Percentiles rank a stretch among this genome's conserved stretches.
Evolutionary conservation across 2,797 vertebrate genomes (phyloP).

Genomic region (Tapera naevia): DNA sequence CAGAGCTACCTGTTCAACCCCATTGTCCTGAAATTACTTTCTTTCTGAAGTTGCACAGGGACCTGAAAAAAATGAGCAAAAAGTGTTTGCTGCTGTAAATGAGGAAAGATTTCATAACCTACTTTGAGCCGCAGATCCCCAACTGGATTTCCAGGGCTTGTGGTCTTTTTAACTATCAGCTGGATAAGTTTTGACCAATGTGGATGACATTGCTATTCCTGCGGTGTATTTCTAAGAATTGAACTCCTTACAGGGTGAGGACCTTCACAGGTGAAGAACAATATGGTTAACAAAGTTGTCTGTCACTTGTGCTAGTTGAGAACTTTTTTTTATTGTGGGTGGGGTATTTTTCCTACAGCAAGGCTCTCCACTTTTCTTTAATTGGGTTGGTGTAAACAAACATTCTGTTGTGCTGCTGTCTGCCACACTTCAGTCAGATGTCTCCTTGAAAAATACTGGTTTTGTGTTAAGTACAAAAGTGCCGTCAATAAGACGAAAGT

Average conservation of each 20-base stretch:
- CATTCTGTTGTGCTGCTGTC: neutral
- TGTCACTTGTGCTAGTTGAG: neutral
- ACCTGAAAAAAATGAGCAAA: neutral
- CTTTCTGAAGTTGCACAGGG: neutral
- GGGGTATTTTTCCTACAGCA: neutral
- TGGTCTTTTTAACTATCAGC: neutral
- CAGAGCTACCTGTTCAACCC: neutral
- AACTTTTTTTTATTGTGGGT: neutral
- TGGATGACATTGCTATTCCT: neutral
- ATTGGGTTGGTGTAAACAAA: neutral
- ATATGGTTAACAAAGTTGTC: neutral
- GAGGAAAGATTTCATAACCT: neutral
- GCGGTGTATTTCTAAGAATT: neutral
- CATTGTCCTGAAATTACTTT: neutral
- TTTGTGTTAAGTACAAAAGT: constrained; percentile 7
- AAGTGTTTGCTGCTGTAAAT: neutral
- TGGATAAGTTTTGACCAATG: neutral
- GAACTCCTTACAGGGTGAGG: neutral
- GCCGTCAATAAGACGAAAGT: neutral
- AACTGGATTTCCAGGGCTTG: neutral
- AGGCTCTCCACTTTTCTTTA: neutral
- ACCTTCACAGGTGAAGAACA: neutral
- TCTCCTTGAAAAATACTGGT: constrained; percentile 29
- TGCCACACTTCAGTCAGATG: neutral
- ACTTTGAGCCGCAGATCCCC: neutral